phyloP scores from a whole-genome alignment of 2,797 vertebrate species.

The Zenarchopterus dispar region DNA sequence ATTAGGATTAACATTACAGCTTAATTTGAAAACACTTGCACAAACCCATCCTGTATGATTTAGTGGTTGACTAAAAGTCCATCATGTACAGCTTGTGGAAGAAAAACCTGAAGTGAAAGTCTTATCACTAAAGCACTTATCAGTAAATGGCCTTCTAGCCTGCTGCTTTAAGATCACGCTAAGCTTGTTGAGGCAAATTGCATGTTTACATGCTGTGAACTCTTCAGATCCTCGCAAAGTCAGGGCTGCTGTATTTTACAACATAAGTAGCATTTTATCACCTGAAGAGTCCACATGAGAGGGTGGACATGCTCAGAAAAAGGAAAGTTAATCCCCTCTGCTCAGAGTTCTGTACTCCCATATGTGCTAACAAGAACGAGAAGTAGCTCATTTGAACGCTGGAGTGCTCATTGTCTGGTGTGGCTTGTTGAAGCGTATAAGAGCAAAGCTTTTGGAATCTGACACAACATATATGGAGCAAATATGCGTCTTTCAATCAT shows the following conservation, averaged over 20 bases:
- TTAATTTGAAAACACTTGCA: too few species aligned
- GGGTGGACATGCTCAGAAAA: conserved; percentile 12
- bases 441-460: conserved; percentile 14
- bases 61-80: too few species aligned
- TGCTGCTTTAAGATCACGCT: conserved; percentile 31
- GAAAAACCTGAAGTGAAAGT: too few species aligned
- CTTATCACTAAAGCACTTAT: too few species aligned
- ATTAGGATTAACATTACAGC: too few species aligned
- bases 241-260: conserved; percentile 25
- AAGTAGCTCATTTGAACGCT: conserved; percentile 23
- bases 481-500: neutral
- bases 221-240: conserved; percentile 26
- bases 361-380: conserved; percentile 21
- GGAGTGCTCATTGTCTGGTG: conserved; percentile 29
- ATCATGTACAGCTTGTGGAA: too few species aligned
- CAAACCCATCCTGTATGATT: too few species aligned
- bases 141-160: neutral
- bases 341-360: conserved; percentile 19
- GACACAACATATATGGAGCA: conserved; percentile 4
- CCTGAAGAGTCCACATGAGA: neutral
- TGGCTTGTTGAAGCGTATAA: conserved; percentile 30
- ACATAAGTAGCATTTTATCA: conserved; percentile 24
- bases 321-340: conserved; percentile 19
- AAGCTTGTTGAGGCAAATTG: conserved; percentile 36
- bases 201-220: conserved; percentile 19